These are phyloP conservation scores for Smutsia gigantea DNA, from an alignment of 2,797 vertebrate genomes.

Conservation along the genomic window DNA sequence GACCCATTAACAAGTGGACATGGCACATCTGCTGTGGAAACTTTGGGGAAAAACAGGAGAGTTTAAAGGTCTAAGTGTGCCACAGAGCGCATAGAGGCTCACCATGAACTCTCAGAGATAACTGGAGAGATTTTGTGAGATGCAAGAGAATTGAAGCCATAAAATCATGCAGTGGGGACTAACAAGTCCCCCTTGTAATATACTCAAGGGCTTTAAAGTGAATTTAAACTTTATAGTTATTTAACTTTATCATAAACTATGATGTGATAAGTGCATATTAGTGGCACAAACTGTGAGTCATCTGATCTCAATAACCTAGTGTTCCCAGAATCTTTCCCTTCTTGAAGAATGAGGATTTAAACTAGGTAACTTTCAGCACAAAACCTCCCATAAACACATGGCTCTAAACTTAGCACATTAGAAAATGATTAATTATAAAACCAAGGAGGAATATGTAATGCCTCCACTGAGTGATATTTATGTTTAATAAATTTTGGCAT, in stretches of 20 bases:
- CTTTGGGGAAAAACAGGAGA: background rate
- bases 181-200: background rate
- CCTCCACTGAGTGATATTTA: background rate
- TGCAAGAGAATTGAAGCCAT: background rate
- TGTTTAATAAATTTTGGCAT: background rate
- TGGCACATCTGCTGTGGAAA: background rate
- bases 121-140: background rate
- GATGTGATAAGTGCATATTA: background rate
- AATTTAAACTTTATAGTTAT: background rate
- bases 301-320: background rate
- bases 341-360: background rate
- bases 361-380: background rate
- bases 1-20: background rate
- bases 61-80: too few species aligned
- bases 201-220: accelerated
- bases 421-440: background rate
- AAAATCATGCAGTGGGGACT: too few species aligned
- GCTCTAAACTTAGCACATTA: background rate
- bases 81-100: background rate
- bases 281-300: background rate
- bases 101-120: background rate
- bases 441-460: background rate
- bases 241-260: background rate
- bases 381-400: background rate
- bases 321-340: background rate